Evolutionary conservation across 1,140 invertebrate genomes (phyloP).

Genomic region (Drosophila nebulosa): DNA sequence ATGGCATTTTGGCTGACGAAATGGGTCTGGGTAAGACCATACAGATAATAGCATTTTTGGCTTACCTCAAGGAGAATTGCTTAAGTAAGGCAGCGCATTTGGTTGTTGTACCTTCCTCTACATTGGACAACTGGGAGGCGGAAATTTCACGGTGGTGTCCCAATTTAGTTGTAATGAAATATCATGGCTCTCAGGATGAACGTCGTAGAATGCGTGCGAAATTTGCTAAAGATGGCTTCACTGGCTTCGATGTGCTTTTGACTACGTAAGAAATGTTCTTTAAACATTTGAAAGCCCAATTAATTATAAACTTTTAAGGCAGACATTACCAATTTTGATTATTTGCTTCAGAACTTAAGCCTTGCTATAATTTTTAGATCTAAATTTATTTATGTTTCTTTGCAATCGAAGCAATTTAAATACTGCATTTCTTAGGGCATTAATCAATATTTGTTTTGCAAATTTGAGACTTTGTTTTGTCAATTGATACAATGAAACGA

Average conservation of each 20-base stretch:
- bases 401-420: too few relatives aligned
- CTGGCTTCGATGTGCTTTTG: conserved; percentile 91
- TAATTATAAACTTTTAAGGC: too few relatives aligned
- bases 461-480: too few relatives aligned
- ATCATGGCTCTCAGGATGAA: conserved; percentile 94
- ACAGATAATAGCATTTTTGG: conserved; percentile 94
- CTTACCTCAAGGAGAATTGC: conserved; percentile 90
- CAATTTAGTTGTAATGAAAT: conserved; percentile 88
- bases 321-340: too few relatives aligned
- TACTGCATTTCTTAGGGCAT: too few relatives aligned
- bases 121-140: conserved; percentile 94
- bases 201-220: conserved; percentile 88
- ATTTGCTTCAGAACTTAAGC: too few relatives aligned
- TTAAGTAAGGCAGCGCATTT: conserved; percentile 89
- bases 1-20: conserved; percentile 96
- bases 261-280: conserved; percentile 85
- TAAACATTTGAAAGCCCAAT: too few relatives aligned
- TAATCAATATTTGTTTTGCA: too few relatives aligned
- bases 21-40: conserved; percentile 96
- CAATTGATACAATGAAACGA: too few relatives aligned
- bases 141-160: conserved; percentile 94
- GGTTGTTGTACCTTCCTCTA: conserved; percentile 95
- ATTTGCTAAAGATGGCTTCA: conserved; percentile 88
- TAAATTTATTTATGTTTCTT: too few relatives aligned
- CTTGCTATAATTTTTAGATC: too few relatives aligned